A percentile compares a stretch with the other conserved stretches of the same genome.
Conservation (phyloP, 2,888 invertebrate species). For the Drosophila emarginata region DNA sequence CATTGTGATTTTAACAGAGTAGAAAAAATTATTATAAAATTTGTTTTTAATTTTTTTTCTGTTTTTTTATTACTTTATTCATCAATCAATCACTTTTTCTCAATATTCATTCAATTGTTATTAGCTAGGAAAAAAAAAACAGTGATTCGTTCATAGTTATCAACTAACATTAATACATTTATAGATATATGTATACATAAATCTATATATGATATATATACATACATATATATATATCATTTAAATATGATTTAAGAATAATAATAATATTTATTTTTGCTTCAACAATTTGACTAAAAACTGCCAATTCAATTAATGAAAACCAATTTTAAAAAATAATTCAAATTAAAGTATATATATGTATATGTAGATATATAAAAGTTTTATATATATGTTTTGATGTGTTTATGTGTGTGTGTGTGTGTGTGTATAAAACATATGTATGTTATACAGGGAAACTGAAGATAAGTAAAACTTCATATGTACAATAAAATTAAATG, state of each 20-base stretch:
- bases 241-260: conserved; percentile 5
- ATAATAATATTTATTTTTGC: neutral
- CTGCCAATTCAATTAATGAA: conserved; percentile 6
- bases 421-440: conserved; percentile 28
- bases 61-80: conserved; percentile 58
- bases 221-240: neutral
- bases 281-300: conserved; percentile 9
- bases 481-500: conserved; percentile 50
- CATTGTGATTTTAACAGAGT: too few relatives aligned
- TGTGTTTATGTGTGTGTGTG: conserved; percentile 38
- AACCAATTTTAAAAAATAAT: neutral
- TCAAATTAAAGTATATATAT: conserved; percentile 10
- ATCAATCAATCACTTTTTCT: conserved; percentile 73
- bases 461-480: conserved; percentile 29
- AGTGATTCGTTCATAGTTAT: conserved; percentile 43
- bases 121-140: conserved; percentile 71
- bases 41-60: neutral
- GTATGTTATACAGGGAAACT: conserved; percentile 15
- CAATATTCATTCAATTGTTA: conserved; percentile 71
- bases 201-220: neutral
- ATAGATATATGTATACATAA: conserved; percentile 28
- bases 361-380: conserved; percentile 9
- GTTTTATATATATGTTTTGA: conserved; percentile 25
- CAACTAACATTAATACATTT: conserved; percentile 67
- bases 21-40: neutral